Evolutionary conservation across 2,888 invertebrate species (phyloP).

Genomic region (Caradrina kadenii): DNA sequence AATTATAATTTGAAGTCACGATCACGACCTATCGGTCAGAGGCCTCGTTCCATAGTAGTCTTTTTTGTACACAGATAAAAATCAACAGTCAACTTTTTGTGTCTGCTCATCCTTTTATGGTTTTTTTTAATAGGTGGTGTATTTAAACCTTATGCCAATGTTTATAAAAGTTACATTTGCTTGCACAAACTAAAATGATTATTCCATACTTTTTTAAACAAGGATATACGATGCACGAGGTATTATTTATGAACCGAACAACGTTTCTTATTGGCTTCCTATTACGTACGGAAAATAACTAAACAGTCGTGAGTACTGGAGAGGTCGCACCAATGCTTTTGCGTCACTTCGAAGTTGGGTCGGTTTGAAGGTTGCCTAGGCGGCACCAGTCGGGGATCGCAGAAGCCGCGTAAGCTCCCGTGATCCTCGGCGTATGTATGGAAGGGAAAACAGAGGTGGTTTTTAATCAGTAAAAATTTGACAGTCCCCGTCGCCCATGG

Average conservation of each 20-base stretch:
- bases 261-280: not conserved
- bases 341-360: too few relatives aligned
- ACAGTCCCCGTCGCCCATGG: too few relatives aligned
- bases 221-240: not conserved
- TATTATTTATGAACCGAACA: not conserved
- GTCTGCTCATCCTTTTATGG: slow-evolving; percentile 24
- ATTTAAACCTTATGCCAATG: slow-evolving; percentile 7
- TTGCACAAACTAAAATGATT: slow-evolving; percentile 1
- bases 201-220: not conserved
- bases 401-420: too few relatives aligned
- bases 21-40: slow-evolving; percentile 45
- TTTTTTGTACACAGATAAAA: not conserved
- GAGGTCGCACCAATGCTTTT: too few relatives aligned
- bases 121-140: slow-evolving; percentile 1
- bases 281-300: not conserved
- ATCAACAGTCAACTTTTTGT: slow-evolving; percentile 16
- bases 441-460: too few relatives aligned
- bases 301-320: too few relatives aligned
- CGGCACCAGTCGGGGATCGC: too few relatives aligned
- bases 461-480: too few relatives aligned
- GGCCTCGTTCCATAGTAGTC: slow-evolving; percentile 2
- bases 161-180: not conserved
- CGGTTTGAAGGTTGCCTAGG: too few relatives aligned
- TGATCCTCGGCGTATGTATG: too few relatives aligned
- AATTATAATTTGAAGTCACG: slow-evolving; percentile 45